These are phyloP conservation scores for Ichneumon xanthorius DNA, from an alignment of 2,888 invertebrate genomes.

Conservation along the genomic window DNA sequence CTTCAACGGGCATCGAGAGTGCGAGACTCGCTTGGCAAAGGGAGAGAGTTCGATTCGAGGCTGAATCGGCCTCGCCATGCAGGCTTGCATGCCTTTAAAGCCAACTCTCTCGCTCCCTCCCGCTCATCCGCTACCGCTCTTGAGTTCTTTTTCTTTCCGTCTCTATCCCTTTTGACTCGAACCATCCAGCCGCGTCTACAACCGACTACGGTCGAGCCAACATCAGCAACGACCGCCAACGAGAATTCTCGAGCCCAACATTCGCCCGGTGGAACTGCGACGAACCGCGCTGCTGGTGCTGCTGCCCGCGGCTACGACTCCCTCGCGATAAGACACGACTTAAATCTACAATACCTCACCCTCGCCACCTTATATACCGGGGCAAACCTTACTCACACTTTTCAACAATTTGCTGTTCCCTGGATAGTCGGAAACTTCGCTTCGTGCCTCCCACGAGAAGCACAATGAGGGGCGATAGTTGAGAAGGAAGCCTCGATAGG, in stretches of 20 bases:
- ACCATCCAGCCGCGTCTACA: constrained; percentile 16
- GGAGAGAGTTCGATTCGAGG: constrained; percentile 47
- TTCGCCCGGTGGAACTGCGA: constrained; percentile 37
- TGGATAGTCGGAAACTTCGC: constrained; percentile 38
- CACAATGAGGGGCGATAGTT: constrained; percentile 6
- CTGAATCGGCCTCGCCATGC: constrained; percentile 24
- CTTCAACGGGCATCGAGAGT: constrained; percentile 20
- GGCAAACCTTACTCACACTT: constrained; percentile 20
- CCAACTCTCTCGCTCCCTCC: constrained; percentile 3
- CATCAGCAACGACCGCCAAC: constrained; percentile 44
- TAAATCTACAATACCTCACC: constrained; percentile 78
- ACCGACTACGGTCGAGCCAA: constrained; percentile 40
- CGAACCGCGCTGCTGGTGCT: constrained; percentile 58
- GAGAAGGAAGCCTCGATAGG: not conserved
- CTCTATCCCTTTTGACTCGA: constrained; percentile 8
- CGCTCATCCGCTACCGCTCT: not conserved
- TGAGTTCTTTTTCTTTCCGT: constrained; percentile 30
- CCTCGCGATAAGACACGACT: constrained; percentile 81
- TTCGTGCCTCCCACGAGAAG: constrained; percentile 12
- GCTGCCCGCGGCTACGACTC: constrained; percentile 75
- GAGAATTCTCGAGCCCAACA: constrained; percentile 44
- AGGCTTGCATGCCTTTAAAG: constrained; percentile 50
- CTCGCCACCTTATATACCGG: constrained; percentile 27
- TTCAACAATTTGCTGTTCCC: not conserved
- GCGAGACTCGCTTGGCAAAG: constrained; percentile 15